Evolutionary conservation across 2,888 invertebrate species (phyloP), one percentile per base, ranked within the genome.

Genomic region (Thymelicus lineola): DNA sequence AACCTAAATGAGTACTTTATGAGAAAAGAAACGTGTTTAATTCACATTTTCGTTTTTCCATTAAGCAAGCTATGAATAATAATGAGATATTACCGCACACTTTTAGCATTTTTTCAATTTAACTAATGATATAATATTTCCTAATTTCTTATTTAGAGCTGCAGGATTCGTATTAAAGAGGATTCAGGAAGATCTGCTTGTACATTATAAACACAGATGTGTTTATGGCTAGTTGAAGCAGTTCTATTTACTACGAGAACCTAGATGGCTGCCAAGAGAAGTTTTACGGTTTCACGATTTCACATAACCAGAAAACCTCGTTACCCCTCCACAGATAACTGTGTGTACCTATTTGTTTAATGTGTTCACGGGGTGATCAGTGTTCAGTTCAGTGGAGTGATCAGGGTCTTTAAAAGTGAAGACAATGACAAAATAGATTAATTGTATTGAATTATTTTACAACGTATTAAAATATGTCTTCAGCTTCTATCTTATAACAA

Each of bases 31-130:
- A 20, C 10, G 20, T 53, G 50, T 50, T 50, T 50, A 50, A 50
- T 50, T 50, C 50, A 3, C 50, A 50, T 20, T 53, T 53, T 53
- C 53, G 17, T 3, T 53, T 10, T 53, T 1, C 9, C 20, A 20
- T 53, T 53, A 53, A 53, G 17, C 1, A 53, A 10, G 20, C 53
- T 53, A 53, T 53, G 53, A 53, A 53, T 53, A 53, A 53, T n/a
- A 53, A 53, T 53, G 53, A 53, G 53, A 50, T 50, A 53, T 20
- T 20, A 53, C 17, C 53, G 17, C 53, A 17, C 12, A 53, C 9
- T 53, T 20, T 20, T 20, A 28, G 9, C 53, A 53, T 53, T 53
- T 53, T 53, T 9, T 53, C 3, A 28, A 46, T 28, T 28, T 35
- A n/a, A 46, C 7, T 61, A 45, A 35, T 46, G 46, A 28, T 46